These are phyloP conservation scores for Synanthedon andrenaeformis DNA, from an alignment of 2,888 invertebrate genomes.

Conservation along the genomic window DNA sequence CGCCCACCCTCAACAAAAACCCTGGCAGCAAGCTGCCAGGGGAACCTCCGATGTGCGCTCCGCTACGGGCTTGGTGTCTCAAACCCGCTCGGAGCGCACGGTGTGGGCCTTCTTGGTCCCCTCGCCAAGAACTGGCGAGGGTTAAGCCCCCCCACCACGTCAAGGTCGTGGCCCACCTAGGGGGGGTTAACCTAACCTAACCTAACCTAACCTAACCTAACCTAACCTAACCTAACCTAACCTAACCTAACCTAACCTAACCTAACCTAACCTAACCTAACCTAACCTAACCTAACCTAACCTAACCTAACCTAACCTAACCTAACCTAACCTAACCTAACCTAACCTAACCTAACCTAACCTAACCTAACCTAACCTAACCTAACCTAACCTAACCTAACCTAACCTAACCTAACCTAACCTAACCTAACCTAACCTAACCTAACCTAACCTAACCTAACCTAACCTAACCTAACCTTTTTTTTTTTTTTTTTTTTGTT, in stretches of 20 bases:
- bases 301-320: slow-evolving; percentile 3
- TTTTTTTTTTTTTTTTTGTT: no score
- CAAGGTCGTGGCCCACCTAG: no score
- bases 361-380: slow-evolving; percentile 5
- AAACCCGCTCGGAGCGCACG: no score
- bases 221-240: slow-evolving; percentile 2
- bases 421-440: slow-evolving; percentile 3
- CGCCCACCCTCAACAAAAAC: no score
- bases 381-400: slow-evolving; percentile 4
- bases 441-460: slow-evolving; percentile 3
- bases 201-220: slow-evolving; percentile 3
- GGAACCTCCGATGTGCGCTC: no score
- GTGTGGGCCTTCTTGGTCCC: no score
- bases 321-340: slow-evolving; percentile 3
- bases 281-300: slow-evolving; percentile 3
- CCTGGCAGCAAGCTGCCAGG: not conserved
- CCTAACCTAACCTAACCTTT: no score
- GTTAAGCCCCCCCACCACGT: no score
- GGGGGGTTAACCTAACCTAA: slow-evolving; percentile 3
- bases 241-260: slow-evolving; percentile 3
- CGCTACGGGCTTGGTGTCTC: no score
- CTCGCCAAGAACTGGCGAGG: no score
- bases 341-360: slow-evolving; percentile 5
- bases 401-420: slow-evolving; percentile 4
- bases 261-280: slow-evolving; percentile 3